phyloP scores from a whole-genome alignment of 2,113 vertebrate genomes.

The Rhagologus leucostigma region DNA sequence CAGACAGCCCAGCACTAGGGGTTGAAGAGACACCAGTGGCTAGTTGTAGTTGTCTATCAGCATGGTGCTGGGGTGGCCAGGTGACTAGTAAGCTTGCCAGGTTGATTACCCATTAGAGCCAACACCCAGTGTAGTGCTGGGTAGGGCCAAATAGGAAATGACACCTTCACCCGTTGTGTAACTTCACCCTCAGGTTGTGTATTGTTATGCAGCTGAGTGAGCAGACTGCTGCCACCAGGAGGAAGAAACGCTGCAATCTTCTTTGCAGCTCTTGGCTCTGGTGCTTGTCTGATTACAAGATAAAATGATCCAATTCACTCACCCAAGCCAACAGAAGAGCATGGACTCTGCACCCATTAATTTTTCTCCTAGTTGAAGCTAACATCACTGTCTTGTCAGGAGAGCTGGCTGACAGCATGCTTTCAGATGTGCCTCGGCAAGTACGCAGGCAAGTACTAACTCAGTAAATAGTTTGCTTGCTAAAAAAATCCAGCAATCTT shows the following conservation, averaged over 20 bases:
- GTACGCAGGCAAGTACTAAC: not conserved
- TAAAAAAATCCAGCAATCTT: not conserved
- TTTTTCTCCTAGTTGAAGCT: not conserved
- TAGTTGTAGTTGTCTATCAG: not conserved
- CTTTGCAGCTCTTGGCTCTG: not conserved
- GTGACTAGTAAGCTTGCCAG: not conserved
- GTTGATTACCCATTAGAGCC: not conserved
- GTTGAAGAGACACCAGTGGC: not conserved
- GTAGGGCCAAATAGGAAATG: not conserved
- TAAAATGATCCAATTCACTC: not conserved
- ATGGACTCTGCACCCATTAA: not conserved
- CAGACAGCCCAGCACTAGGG: rapidly evolving
- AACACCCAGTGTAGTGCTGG: not conserved
- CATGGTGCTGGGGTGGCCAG: rapidly evolving
- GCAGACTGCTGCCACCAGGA: not conserved
- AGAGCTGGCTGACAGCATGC: not conserved
- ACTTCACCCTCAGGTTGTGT: not conserved
- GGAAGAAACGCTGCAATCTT: not conserved
- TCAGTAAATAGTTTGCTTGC: not conserved
- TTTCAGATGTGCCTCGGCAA: not conserved
- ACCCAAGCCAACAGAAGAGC: not conserved
- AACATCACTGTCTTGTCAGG: too few relatives aligned
- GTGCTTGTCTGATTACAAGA: not conserved
- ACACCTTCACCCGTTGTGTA: not conserved
- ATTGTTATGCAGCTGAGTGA: not conserved